Evolutionary conservation across 1,140 invertebrate genomes (phyloP).

Genomic region (Leptinotarsa defecta): DNA sequence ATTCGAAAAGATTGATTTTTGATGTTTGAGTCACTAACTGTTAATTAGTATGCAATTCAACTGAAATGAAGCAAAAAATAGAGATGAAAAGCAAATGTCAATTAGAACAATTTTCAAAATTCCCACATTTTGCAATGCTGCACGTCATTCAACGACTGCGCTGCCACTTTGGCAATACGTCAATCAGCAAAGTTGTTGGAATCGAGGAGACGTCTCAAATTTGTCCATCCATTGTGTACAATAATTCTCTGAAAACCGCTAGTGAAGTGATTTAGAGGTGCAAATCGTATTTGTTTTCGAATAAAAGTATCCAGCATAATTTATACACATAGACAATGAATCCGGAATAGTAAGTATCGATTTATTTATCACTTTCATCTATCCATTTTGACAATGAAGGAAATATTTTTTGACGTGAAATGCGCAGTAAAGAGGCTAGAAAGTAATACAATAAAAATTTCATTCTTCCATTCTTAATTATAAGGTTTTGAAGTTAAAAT

Average conservation of each 20-base stretch:
- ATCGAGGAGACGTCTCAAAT: conserved; percentile 26
- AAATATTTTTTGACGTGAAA: neutral
- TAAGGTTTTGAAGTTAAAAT: neutral
- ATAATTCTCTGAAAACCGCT: conserved; percentile 21
- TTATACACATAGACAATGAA: conserved; percentile 48
- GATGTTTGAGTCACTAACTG: too few species aligned
- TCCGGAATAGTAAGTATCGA: conserved; percentile 57
- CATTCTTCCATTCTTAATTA: neutral
- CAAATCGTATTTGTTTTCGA: conserved; percentile 24
- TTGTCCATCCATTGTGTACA: conserved; percentile 30
- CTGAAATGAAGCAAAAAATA: too few species aligned
- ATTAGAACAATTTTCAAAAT: neutral
- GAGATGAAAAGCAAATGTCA: too few species aligned
- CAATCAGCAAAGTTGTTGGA: conserved; percentile 31
- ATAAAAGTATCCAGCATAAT: neutral
- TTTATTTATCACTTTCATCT: conserved; percentile 45
- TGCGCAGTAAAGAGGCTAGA: neutral
- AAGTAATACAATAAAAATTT: neutral
- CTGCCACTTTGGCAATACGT: conserved; percentile 37
- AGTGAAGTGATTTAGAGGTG: conserved; percentile 24
- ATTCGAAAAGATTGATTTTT: too few species aligned
- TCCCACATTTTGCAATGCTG: neutral
- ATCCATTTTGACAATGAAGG: conserved; percentile 35
- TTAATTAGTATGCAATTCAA: too few species aligned
- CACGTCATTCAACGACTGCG: conserved; percentile 20